Percentiles rank a stretch among this genome's conserved stretches.
phyloP scores from a whole-genome alignment of 2,888 invertebrate species.

The Oeneis ivallda region DNA sequence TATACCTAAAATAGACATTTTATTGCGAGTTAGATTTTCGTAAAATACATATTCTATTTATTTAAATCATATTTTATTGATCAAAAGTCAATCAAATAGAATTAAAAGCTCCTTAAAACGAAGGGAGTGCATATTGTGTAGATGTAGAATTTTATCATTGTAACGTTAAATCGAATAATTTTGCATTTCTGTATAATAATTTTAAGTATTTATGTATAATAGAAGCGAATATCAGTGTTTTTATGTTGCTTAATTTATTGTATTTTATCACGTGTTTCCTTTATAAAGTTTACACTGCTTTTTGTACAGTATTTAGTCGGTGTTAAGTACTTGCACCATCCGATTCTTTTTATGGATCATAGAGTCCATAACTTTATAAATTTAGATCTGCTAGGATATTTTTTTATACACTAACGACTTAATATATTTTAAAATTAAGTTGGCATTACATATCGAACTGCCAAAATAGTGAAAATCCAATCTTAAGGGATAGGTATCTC shows the following conservation, averaged over 20 bases:
- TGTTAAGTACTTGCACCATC: constrained; percentile 33
- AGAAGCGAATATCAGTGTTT: constrained; percentile 55
- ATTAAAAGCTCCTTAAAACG: neutral
- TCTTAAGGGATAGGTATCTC: neutral
- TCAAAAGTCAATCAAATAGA: neutral
- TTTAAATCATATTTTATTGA: neutral
- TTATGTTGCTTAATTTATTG: constrained; percentile 76
- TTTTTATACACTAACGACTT: constrained; percentile 42
- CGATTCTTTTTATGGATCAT: constrained; percentile 18
- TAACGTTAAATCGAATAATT: constrained; percentile 42
- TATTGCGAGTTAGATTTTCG: constrained; percentile 35
- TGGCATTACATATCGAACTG: neutral
- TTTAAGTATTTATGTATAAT: constrained; percentile 48
- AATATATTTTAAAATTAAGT: constrained; percentile 22
- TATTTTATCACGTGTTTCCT: constrained; percentile 66
- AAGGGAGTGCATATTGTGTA: neutral
- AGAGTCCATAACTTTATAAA: constrained; percentile 35
- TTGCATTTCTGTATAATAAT: constrained; percentile 52
- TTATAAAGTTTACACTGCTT: constrained; percentile 63
- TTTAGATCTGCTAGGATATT: constrained; percentile 75
- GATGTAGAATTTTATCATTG: constrained; percentile 28
- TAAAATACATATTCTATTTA: constrained; percentile 16
- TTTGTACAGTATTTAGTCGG: constrained; percentile 57
- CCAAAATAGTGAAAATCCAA: neutral
- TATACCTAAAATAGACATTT: constrained; percentile 36